Conservation (phyloP, 2,113 vertebrate genomes). For the Corydoras maculifer region DNA sequence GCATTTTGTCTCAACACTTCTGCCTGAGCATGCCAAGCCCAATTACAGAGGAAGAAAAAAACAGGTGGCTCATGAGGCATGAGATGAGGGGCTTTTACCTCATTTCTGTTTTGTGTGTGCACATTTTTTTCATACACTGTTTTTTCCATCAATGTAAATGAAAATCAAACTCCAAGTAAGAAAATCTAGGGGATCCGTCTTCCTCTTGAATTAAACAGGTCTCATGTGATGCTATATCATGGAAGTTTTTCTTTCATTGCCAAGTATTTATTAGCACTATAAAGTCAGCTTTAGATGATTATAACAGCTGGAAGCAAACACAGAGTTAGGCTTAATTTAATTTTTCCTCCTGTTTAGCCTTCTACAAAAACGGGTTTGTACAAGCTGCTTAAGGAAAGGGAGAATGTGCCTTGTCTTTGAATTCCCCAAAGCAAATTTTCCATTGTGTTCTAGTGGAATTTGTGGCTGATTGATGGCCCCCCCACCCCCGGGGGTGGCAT, state of each 20-base stretch:
- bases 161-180: slow-evolving; percentile 6
- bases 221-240: neutral
- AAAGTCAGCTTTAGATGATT: slow-evolving; percentile 17
- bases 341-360: slow-evolving; percentile 14
- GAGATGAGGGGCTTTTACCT: slow-evolving; percentile 12
- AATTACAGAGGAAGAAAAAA: slow-evolving; percentile 53
- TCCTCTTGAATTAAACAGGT: slow-evolving; percentile 4
- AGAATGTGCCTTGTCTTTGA: neutral
- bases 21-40: slow-evolving; percentile 36
- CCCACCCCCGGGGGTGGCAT: slow-evolving; percentile 20
- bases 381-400: slow-evolving; percentile 23
- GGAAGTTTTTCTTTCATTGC: slow-evolving; percentile 38
- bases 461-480: slow-evolving; percentile 35
- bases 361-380: slow-evolving; percentile 22
- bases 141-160: slow-evolving; percentile 47
- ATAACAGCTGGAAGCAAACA: slow-evolving; percentile 52
- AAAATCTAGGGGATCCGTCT: slow-evolving; percentile 8
- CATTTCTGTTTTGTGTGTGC: neutral
- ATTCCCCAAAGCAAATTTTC: slow-evolving; percentile 16
- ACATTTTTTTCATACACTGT: slow-evolving; percentile 39
- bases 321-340: slow-evolving; percentile 25
- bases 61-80: slow-evolving; percentile 53
- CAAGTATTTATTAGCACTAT: slow-evolving; percentile 41
- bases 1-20: slow-evolving; percentile 15
- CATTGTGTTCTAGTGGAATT: slow-evolving; percentile 35